Evolutionary conservation across 2,888 invertebrate genomes (phyloP).

Genomic region (Acronicta leporina): DNA sequence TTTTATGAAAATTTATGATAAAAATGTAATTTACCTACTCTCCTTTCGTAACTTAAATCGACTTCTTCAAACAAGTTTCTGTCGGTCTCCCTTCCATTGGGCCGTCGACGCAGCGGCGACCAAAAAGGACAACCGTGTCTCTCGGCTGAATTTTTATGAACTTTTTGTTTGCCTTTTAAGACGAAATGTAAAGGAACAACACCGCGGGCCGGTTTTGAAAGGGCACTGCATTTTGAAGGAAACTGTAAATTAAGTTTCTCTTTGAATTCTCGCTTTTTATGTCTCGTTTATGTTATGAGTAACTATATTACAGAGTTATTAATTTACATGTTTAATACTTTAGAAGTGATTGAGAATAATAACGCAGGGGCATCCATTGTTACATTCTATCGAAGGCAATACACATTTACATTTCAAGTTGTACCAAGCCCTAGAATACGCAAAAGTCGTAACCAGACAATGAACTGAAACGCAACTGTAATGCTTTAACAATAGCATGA

Average conservation of each 20-base stretch:
- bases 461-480: slow-evolving; percentile 66
- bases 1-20: slow-evolving; percentile 51
- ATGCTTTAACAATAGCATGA: slow-evolving; percentile 69
- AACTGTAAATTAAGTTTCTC: slow-evolving; percentile 69
- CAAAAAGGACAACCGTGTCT: slow-evolving; percentile 76
- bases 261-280: slow-evolving; percentile 56
- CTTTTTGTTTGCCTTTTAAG: slow-evolving; percentile 79
- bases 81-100: slow-evolving; percentile 73
- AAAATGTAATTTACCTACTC: slow-evolving; percentile 66
- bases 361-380: background rate
- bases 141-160: slow-evolving; percentile 81
- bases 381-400: background rate
- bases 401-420: background rate
- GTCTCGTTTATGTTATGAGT: slow-evolving; percentile 47
- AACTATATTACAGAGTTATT: slow-evolving; percentile 25
- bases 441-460: slow-evolving; percentile 68
- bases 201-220: slow-evolving; percentile 69
- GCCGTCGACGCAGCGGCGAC: slow-evolving; percentile 67
- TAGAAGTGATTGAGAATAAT: background rate
- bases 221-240: slow-evolving; percentile 70
- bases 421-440: slow-evolving; percentile 46
- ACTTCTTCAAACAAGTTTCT: slow-evolving; percentile 82
- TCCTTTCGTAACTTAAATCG: slow-evolving; percentile 83
- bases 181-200: slow-evolving; percentile 74
- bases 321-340: too few relatives aligned